Conservation (phyloP, 2,113 vertebrate species). For the Thalassarche chlororhynchos region DNA sequence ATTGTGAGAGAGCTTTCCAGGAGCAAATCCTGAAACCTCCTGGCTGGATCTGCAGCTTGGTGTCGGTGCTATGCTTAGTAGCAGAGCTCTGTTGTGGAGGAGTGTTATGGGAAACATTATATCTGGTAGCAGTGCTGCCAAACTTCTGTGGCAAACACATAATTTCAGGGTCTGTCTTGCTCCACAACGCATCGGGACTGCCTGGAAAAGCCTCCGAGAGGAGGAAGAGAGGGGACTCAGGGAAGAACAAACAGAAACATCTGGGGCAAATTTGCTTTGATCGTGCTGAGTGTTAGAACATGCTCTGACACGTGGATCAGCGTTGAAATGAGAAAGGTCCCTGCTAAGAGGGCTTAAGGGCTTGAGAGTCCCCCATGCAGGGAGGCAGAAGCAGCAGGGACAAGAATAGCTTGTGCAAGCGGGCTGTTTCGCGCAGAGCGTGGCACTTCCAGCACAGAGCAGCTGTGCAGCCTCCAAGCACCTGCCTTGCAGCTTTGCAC, state of each 20-base stretch:
- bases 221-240: background rate
- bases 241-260: background rate
- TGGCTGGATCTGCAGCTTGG: background rate
- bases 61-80: background rate
- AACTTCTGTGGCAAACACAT: background rate
- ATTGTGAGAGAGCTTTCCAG: background rate
- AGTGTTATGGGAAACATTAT: background rate
- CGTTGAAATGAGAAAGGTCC: background rate
- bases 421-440: accelerated
- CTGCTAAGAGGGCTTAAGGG: background rate
- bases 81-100: constrained; percentile 24
- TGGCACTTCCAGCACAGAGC: background rate
- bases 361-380: background rate
- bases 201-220: background rate
- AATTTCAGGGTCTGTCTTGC: background rate
- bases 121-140: background rate
- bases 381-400: background rate
- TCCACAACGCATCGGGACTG: background rate
- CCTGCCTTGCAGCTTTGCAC: background rate
- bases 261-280: background rate
- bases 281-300: background rate
- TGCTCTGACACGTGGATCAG: background rate
- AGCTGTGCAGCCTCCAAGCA: background rate
- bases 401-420: background rate
- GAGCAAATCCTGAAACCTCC: background rate